Evolutionary conservation across 2,113 vertebrate genomes (phyloP).

Genomic region (Orycteropus afer): DNA sequence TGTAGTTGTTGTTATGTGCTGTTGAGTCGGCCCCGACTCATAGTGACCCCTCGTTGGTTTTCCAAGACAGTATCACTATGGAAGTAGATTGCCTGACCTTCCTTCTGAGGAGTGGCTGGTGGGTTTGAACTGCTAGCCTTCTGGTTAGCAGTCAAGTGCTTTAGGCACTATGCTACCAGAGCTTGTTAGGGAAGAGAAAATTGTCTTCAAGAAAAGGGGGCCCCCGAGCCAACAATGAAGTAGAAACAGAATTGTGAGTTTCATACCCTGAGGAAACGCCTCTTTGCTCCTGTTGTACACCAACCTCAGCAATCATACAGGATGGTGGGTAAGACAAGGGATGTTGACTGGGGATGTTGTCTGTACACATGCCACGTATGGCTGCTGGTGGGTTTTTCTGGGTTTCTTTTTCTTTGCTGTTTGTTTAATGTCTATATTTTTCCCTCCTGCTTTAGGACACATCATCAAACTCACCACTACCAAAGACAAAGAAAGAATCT

Average conservation of each 20-base stretch:
- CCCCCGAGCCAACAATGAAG: background rate
- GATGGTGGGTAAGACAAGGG: background rate
- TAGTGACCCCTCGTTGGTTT: too few species aligned
- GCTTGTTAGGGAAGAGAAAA: background rate
- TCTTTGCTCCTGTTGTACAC: fast-evolving
- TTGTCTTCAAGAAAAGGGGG: background rate
- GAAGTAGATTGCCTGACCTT: too few species aligned
- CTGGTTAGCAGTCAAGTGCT: too few species aligned
- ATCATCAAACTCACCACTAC: too few species aligned
- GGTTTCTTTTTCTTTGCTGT: conserved; percentile 11
- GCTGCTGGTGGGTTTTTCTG: conserved; percentile 77
- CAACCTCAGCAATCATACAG: background rate
- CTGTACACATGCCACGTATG: conserved; percentile 60
- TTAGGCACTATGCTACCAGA: too few species aligned
- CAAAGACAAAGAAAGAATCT: too few species aligned
- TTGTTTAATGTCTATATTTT: conserved; percentile 53
- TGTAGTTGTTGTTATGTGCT: too few species aligned
- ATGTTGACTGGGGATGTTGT: background rate
- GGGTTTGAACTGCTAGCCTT: too few species aligned
- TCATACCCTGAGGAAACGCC: background rate
- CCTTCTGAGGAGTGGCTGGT: too few species aligned
- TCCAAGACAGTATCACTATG: too few species aligned
- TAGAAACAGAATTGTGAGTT: background rate
- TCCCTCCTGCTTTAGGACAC: conserved; percentile 12
- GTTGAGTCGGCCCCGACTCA: too few species aligned